A percentile compares a stretch with the other conserved stretches of the same genome.
Evolutionary conservation across 2,888 invertebrate genomes (phyloP).

Genomic region (Gari tellinella): DNA sequence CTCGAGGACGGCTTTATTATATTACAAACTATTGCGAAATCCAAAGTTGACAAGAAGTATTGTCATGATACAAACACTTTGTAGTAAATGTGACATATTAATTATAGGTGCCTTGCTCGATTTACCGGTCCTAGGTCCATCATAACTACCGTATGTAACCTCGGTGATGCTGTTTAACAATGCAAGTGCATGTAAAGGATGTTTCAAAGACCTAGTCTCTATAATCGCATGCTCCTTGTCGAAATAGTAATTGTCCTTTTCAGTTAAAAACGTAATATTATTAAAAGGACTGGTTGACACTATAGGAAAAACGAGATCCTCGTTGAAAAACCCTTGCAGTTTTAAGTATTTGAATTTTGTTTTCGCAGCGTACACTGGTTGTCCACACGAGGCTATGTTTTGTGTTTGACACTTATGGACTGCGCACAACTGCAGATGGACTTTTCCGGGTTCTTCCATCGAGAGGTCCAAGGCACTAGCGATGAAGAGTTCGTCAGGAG

Average conservation of each 20-base stretch:
- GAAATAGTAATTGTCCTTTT: slow-evolving; percentile 45
- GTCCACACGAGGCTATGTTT: slow-evolving; percentile 31
- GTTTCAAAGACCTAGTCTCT: slow-evolving; percentile 35
- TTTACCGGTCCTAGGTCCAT: too few relatives aligned
- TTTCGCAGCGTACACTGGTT: slow-evolving; percentile 8
- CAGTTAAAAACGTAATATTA: slow-evolving; percentile 20
- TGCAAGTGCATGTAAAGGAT: slow-evolving; percentile 49
- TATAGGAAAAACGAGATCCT: slow-evolving; percentile 37
- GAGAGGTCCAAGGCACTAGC: slow-evolving; percentile 34
- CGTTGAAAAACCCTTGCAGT: slow-evolving; percentile 41
- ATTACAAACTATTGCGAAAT: too few relatives aligned
- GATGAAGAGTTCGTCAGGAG: slow-evolving; percentile 34
- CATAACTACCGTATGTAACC: too few relatives aligned
- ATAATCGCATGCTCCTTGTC: slow-evolving; percentile 41
- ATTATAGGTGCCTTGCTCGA: too few relatives aligned
- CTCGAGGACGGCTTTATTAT: too few relatives aligned
- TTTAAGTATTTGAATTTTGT: slow-evolving; percentile 45
- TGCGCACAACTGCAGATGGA: slow-evolving; percentile 56
- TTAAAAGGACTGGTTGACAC: slow-evolving; percentile 27
- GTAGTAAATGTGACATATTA: too few relatives aligned
- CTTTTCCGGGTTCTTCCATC: slow-evolving; percentile 22
- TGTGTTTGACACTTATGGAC: slow-evolving; percentile 35
- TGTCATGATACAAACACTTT: too few relatives aligned
- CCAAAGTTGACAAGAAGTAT: too few relatives aligned
- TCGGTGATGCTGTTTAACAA: slow-evolving; percentile 45